Evolutionary conservation across 2,797 vertebrate genomes (phyloP), one percentile per base, ranked within the genome.

Genomic region (Chiloscyllium punctatum): DNA sequence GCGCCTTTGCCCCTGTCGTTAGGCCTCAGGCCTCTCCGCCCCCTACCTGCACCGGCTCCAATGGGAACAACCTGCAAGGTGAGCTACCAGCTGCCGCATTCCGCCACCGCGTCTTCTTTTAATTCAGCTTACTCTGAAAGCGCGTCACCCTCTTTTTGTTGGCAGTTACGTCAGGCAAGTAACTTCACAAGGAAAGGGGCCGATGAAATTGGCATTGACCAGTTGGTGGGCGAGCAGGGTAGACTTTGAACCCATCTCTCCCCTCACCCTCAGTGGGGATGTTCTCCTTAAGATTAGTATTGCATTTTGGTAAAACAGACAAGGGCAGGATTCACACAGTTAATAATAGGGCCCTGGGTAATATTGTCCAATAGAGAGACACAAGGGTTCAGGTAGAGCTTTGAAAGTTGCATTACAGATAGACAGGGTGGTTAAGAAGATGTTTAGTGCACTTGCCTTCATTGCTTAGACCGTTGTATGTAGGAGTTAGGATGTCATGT

Each of bases 41-140:
- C 96, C 98, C 99, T 95, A 98, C 98, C 98, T 99, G 99, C 97
- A 98, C 98, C 98, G 98, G 98, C 98, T 97, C 98, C 98, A 98
- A 98, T 98, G 98, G 98, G 94, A 98, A 98, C 98, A 98, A 98
- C 97, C 98, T 98, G 96, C 99, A 99, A 98, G 98, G 98, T 98
- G 97, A 98, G 98, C 94, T 48, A 84, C 42, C 11, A 91, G 88
- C 87, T 48, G 82, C 42, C 82, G 37, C 21, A 23, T 48, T 62
- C 48, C 82, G 25, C 48, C 16, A 18, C 37, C 48, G 48, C 3
- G 23, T 42, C 18, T 48, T 84, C 16, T 42, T 84, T 23, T 74
- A 30, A 48, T 25, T 84, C 16, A 42, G 4, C 42, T 84, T 84
- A 42, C 82, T 23, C 82, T 84, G 25, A 8, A 48, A 48, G 42